These are phyloP conservation scores for Thalassophryne amazonica DNA, from an alignment of 2,797 vertebrate genomes.

Conservation along the genomic window DNA sequence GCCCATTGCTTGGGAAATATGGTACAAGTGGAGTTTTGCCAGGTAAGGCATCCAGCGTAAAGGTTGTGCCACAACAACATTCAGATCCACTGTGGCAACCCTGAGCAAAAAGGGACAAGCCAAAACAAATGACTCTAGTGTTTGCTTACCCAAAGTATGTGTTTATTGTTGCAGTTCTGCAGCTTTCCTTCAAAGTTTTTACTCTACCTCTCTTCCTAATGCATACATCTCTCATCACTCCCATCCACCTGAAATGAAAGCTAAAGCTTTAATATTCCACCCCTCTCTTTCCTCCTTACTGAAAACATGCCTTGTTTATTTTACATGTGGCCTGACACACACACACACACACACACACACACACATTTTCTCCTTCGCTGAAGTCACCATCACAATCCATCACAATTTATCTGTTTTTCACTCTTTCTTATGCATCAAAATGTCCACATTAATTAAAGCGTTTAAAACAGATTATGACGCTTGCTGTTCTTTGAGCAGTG, in stretches of 20 bases:
- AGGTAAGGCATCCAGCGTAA: too few relatives aligned
- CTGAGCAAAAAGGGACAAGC: too few relatives aligned
- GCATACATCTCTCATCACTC: not conserved
- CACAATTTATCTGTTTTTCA: not conserved
- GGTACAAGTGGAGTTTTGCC: too few relatives aligned
- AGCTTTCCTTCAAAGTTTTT: not conserved
- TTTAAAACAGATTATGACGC: slow-evolving; percentile 31
- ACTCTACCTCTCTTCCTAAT: slow-evolving; percentile 4
- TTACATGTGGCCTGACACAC: slow-evolving; percentile 6
- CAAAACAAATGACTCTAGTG: too few relatives aligned
- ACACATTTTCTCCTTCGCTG: slow-evolving; percentile 9
- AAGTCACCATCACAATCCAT: slow-evolving; percentile 8
- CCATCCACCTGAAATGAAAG: slow-evolving; percentile 2
- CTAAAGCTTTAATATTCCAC: slow-evolving; percentile 1
- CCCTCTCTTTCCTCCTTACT: not conserved
- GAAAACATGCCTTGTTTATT: slow-evolving; percentile 18
- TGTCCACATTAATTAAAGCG: slow-evolving; percentile 21
- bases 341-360: not conserved
- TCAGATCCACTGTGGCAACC: too few relatives aligned
- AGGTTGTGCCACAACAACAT: too few relatives aligned
- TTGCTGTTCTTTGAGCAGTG: slow-evolving; percentile 14
- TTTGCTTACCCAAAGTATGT: too few relatives aligned
- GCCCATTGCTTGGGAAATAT: too few relatives aligned
- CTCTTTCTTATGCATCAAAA: slow-evolving; percentile 7
- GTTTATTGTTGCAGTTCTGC: not conserved